A percentile compares a stretch with the other conserved stretches of the same genome.
These are phyloP conservation scores for Heterohyrax brucei DNA, from an alignment of 2,797 vertebrate species.

Conservation along the genomic window DNA sequence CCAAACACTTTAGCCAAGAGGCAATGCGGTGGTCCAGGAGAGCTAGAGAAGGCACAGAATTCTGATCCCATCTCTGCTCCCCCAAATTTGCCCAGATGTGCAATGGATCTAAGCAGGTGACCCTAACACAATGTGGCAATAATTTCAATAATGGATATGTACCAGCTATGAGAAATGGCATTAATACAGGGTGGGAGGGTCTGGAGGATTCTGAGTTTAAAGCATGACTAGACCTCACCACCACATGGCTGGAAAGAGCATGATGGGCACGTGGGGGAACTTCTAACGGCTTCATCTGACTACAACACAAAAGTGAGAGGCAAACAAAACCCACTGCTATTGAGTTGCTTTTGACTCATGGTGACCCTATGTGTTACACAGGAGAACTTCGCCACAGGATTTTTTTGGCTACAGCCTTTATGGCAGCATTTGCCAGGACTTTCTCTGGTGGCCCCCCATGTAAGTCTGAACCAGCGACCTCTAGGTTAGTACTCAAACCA, in stretches of 20 bases:
- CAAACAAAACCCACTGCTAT: neutral
- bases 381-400: neutral
- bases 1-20: neutral
- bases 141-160: conserved; percentile 28
- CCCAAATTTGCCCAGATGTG: neutral
- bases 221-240: neutral
- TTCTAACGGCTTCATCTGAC: neutral
- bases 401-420: neutral
- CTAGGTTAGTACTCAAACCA: neutral
- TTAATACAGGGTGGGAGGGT: neutral
- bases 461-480: neutral
- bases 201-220: neutral
- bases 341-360: neutral
- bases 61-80: neutral
- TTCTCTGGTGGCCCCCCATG: neutral
- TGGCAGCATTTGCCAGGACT: neutral
- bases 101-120: neutral
- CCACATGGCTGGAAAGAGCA: neutral
- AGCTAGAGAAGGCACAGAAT: neutral
- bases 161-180: neutral
- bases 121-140: neutral
- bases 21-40: neutral
- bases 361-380: neutral
- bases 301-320: neutral
- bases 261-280: neutral